Evolutionary conservation across 1,140 invertebrate species (phyloP).

Genomic region (Dendroctonus valens): DNA sequence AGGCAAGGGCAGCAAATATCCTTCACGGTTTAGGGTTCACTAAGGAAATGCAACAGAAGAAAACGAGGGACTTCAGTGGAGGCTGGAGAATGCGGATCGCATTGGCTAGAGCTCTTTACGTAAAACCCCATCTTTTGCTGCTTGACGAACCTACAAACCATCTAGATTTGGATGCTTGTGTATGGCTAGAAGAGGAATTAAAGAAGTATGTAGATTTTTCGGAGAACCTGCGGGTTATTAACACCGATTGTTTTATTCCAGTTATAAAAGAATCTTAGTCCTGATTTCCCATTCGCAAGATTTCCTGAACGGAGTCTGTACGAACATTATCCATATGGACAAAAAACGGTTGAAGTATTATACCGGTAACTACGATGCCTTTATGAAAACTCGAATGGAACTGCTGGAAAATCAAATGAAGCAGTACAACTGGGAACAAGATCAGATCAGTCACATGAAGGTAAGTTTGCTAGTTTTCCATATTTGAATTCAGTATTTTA

Average conservation of each 20-base stretch:
- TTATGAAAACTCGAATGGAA: constrained; percentile 89
- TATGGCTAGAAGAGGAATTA: constrained; percentile 98
- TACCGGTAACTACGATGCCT: constrained; percentile 93
- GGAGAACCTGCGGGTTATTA: background rate
- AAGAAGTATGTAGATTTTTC: constrained; percentile 64
- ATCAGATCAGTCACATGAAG: constrained; percentile 99
- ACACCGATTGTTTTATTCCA: constrained; percentile 45
- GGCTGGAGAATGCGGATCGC: constrained; percentile 99
- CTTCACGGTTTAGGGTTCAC: constrained; percentile 96
- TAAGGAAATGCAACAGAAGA: constrained; percentile 87
- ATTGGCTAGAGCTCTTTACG: constrained; percentile 88
- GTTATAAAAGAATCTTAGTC: constrained; percentile 96
- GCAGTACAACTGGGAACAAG: constrained; percentile 99
- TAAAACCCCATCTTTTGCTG: constrained; percentile 90
- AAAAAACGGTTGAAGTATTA: constrained; percentile 94
- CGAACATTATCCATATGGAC: constrained; percentile 96
- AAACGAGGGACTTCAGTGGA: constrained; percentile 91
- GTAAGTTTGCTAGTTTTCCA: constrained; percentile 49
- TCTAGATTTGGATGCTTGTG: constrained; percentile 97
- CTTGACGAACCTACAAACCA: constrained; percentile 98
- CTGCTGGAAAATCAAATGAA: constrained; percentile 98
- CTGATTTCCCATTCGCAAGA: constrained; percentile 99
- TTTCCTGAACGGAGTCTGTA: constrained; percentile 99
- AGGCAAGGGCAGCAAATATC: constrained; percentile 90
- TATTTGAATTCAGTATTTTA: background rate